Base-by-base conservation (phyloP, 2,888 invertebrate species). In the Anthoptus insignis region DNA sequence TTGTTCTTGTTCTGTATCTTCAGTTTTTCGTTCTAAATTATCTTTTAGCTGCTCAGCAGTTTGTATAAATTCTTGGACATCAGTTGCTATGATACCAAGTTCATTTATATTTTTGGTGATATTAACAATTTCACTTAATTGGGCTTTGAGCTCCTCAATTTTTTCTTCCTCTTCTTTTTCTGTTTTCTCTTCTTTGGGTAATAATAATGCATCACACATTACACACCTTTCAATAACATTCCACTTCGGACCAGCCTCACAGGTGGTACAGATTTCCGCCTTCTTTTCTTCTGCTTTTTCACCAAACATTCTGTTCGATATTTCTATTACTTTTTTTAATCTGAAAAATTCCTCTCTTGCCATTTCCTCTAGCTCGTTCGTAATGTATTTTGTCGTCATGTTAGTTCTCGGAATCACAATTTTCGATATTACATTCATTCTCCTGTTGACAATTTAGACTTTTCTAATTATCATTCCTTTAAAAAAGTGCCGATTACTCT, bases 301-400 rank as follows among this genome's bases (percentile, higher is more conserved):
- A 21, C 58, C 59, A 47, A 63, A 68, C 66, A 72, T 67, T 58
- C 61, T 77, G 14, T 67, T 70, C 65, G 80, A 81, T 4, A 75
- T 67, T 32, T 76, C 69, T 21, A 79, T 54, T 4, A 82, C 73
- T 59, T 76, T 80, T 71, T 82, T 82, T 0, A 81, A 47, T 70
- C 82, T 74, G 50, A 73, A 82, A 32, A 80, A 80, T 7, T 83
- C 79, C 47, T 83, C 81, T 70, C 83, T 77, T 0, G 71, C 79
- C 5, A 70, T 52, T 63, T 84, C 83, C 64, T 83, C 81, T 16
- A 84, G 34, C 65, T 79, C 77, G 13, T 68, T 64, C 9, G 70
- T 42, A 39, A 83, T 82, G 37, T 83, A 84, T 6, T 39, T 58
- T 29, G 81, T 73, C 0, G 79, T 81, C 1, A 70, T 68, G 22